Evolutionary conservation across 2,888 invertebrate species (phyloP).

Genomic region (Palloptera scutellata): DNA sequence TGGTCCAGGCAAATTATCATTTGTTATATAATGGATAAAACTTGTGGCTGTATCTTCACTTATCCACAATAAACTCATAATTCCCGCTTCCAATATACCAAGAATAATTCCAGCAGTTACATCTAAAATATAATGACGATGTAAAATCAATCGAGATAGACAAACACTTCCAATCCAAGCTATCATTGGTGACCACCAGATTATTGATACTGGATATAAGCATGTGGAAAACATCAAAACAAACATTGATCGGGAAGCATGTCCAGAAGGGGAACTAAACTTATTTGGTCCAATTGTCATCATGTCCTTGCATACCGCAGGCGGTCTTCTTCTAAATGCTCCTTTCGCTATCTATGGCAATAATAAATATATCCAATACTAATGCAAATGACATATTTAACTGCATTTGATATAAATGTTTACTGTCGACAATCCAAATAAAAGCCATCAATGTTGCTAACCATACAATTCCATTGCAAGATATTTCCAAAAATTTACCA

Average conservation of each 20-base stretch:
- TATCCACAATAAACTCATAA: slow-evolving; percentile 75
- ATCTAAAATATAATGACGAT: slow-evolving; percentile 89
- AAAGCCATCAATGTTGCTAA: slow-evolving; percentile 78
- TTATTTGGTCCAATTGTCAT: slow-evolving; percentile 83
- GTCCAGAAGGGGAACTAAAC: slow-evolving; percentile 93
- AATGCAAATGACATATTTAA: slow-evolving; percentile 84
- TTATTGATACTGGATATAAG: slow-evolving; percentile 70
- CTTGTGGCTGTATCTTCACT: slow-evolving; percentile 63
- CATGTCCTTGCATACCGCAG: slow-evolving; percentile 74
- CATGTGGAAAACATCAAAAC: slow-evolving; percentile 77
- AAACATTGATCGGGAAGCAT: slow-evolving; percentile 84
- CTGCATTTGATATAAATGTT: slow-evolving; percentile 78
- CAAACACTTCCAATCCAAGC: slow-evolving; percentile 80
- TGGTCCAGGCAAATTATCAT: slow-evolving; percentile 48
- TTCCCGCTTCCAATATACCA: slow-evolving; percentile 75
- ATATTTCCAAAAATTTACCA: slow-evolving; percentile 67
- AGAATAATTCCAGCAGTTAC: slow-evolving; percentile 77
- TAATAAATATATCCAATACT: slow-evolving; percentile 78
- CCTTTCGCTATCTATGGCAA: slow-evolving; percentile 84
- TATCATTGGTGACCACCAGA: slow-evolving; percentile 72
- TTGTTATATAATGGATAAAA: slow-evolving; percentile 51
- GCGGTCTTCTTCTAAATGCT: slow-evolving; percentile 78
- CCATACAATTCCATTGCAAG: slow-evolving; percentile 92
- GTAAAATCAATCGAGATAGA: slow-evolving; percentile 81
- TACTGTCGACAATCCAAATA: slow-evolving; percentile 78